These are phyloP conservation scores for Momotus momota DNA, from an alignment of 2,797 vertebrate genomes.

Conservation along the genomic window DNA sequence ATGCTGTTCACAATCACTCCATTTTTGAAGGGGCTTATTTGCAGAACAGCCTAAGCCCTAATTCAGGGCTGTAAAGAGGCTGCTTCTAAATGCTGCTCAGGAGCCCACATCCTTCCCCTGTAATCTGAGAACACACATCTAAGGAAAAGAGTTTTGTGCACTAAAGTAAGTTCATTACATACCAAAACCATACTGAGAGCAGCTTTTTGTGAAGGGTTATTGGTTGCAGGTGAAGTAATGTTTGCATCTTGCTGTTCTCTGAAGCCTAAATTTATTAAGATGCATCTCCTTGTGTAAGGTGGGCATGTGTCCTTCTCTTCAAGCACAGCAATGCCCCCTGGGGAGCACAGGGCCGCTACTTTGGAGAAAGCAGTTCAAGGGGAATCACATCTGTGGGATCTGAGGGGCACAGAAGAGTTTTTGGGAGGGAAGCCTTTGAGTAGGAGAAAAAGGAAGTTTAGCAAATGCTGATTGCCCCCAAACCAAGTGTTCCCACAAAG, in stretches of 20 bases:
- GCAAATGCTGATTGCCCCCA: fast-evolving
- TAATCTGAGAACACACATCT: neutral
- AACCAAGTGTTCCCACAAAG: neutral
- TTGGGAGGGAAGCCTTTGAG: neutral
- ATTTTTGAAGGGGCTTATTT: neutral
- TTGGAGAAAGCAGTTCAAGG: neutral
- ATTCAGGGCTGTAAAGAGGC: neutral
- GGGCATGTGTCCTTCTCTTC: neutral
- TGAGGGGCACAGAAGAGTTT: neutral
- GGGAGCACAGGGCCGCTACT: neutral
- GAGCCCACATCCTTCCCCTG: neutral
- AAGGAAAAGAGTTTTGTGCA: neutral
- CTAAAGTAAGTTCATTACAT: neutral
- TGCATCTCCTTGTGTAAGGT: neutral
- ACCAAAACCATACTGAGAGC: neutral
- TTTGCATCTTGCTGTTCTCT: neutral
- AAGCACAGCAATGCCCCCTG: neutral
- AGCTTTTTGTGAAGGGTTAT: neutral
- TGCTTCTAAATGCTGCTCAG: neutral
- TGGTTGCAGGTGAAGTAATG: neutral
- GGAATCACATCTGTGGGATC: fast-evolving
- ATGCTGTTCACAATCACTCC: neutral
- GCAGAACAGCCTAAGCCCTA: neutral
- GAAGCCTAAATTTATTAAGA: neutral
- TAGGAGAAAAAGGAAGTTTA: neutral